Percentiles rank a stretch among this genome's conserved stretches.
Evolutionary conservation across 2,113 vertebrate species (phyloP).

Genomic region (Alexandromys fortis): DNA sequence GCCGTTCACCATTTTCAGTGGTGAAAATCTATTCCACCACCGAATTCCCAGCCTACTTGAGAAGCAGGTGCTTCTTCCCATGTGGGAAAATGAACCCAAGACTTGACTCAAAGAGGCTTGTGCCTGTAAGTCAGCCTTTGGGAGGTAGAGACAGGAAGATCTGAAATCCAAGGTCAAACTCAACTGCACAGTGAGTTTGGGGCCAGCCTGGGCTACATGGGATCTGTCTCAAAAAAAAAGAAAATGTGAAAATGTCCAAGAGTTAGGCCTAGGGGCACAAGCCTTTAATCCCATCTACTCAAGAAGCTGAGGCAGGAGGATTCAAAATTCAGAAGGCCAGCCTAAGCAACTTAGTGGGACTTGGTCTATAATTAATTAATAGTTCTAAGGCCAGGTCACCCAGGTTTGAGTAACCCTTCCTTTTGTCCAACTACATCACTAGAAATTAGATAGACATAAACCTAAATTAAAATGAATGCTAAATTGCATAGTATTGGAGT

Average conservation of each 20-base stretch:
- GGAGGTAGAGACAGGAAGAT: too few relatives aligned
- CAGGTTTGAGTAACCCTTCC: neutral
- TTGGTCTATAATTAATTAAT: too few relatives aligned
- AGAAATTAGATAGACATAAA: neutral
- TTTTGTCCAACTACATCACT: neutral
- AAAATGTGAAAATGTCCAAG: neutral
- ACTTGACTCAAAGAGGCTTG: neutral
- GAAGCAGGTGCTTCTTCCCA: neutral
- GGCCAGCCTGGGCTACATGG: too few relatives aligned
- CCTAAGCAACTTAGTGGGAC: neutral
- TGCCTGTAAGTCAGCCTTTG: too few relatives aligned
- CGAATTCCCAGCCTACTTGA: accelerated
- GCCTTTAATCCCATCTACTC: neutral
- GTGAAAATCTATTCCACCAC: neutral
- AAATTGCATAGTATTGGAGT: neutral
- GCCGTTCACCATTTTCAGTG: too few relatives aligned
- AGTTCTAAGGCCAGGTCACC: neutral
- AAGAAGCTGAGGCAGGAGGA: neutral
- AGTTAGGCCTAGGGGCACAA: neutral
- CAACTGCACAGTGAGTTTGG: too few relatives aligned
- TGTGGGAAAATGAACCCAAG: neutral
- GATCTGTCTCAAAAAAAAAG: neutral
- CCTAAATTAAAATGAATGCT: neutral
- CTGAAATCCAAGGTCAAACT: too few relatives aligned
- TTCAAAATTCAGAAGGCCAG: too few relatives aligned